phyloP scores from a whole-genome alignment of 2,113 vertebrate species.

The Thomomys bottae region DNA sequence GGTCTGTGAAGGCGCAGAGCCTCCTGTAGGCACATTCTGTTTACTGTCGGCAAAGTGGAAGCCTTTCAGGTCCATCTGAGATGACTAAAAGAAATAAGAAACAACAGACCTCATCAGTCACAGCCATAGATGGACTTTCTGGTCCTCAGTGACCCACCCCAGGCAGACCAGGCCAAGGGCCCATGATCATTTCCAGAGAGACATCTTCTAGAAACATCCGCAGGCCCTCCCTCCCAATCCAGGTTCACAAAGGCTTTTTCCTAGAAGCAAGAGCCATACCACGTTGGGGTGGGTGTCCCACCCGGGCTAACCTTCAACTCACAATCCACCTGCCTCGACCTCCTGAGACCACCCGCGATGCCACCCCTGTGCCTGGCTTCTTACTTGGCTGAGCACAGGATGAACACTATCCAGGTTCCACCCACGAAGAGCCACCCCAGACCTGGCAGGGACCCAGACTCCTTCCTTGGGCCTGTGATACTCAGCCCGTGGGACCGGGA shows the following conservation, averaged over 20 bases:
- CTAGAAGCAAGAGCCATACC: not conserved
- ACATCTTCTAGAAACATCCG: not conserved
- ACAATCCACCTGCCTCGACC: not conserved
- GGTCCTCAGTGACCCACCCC: not conserved
- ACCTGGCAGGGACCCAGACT: no score
- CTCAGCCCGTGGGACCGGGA: not conserved
- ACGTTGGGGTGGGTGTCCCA: not conserved
- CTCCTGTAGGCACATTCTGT: slow-evolving; percentile 91
- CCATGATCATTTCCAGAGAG: not conserved
- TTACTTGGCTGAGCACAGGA: no score
- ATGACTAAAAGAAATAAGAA: slow-evolving; percentile 84
- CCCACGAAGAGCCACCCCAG: not conserved
- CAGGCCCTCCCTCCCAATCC: accelerated
- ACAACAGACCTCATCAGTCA: accelerated
- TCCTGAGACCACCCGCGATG: not conserved
- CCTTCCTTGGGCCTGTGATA: not conserved
- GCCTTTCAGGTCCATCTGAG: slow-evolving; percentile 98
- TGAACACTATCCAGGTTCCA: not conserved
- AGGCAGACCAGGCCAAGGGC: accelerated
- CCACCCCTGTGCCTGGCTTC: no score
- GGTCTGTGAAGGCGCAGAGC: slow-evolving; percentile 86
- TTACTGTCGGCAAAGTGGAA: slow-evolving; percentile 97
- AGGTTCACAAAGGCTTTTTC: not conserved
- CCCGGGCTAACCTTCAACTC: not conserved
- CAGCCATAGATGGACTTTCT: not conserved